These are phyloP conservation scores for Galaxea fascicularis DNA, from an alignment of 92 coral and sea anemone genomes.

Conservation along the genomic window DNA sequence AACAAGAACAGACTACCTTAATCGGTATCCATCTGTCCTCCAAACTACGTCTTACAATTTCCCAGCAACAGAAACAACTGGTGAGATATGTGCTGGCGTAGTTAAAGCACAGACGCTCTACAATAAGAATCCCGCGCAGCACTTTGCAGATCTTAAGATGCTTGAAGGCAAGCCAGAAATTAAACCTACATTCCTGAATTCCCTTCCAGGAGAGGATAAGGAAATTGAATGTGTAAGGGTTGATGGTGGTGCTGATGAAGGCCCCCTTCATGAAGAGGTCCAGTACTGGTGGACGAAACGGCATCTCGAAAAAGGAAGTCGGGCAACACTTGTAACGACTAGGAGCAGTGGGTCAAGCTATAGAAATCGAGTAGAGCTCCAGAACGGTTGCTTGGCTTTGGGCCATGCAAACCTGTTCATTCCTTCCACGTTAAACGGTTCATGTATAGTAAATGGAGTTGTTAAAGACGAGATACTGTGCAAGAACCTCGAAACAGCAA, in stretches of 20 bases:
- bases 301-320: constrained; percentile 37
- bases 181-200: constrained; percentile 63
- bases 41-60: constrained; percentile 79
- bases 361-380: constrained; percentile 71
- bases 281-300: constrained; percentile 75
- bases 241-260: constrained; percentile 74
- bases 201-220: constrained; percentile 46
- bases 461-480: constrained; percentile 59
- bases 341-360: constrained; percentile 73
- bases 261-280: constrained; percentile 62
- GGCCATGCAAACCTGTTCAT: constrained; percentile 75
- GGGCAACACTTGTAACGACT: constrained; percentile 56
- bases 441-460: constrained; percentile 57
- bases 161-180: constrained; percentile 35
- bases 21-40: constrained; percentile 66
- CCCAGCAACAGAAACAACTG: constrained; percentile 66
- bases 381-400: constrained; percentile 76
- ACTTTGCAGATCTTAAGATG: constrained; percentile 61
- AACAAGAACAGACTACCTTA: constrained; percentile 64
- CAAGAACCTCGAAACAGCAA: constrained; percentile 52
- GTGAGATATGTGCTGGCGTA: constrained; percentile 71
- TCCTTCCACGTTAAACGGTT: background rate
- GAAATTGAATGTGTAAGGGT: constrained; percentile 71
- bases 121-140: constrained; percentile 68
- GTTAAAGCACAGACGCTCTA: constrained; percentile 67